Conservation (phyloP, 2,888 invertebrate genomes). For the Deroplatys truncata region DNA sequence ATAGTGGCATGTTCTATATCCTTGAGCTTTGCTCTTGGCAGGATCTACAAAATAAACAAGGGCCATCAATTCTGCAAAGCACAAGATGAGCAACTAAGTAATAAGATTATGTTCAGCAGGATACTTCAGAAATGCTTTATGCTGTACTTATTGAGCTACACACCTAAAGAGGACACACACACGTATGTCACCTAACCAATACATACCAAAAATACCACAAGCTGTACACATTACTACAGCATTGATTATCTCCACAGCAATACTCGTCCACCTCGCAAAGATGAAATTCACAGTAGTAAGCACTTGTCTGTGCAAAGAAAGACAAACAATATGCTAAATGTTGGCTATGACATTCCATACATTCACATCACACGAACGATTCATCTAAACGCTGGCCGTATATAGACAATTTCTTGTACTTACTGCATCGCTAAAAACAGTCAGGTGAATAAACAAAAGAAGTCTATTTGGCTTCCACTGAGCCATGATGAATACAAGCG, state of each 20-base stretch:
- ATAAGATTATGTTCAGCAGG: too few relatives aligned
- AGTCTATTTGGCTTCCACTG: neutral
- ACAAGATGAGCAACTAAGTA: too few relatives aligned
- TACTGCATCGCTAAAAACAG: slow-evolving; percentile 5
- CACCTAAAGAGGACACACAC: too few relatives aligned
- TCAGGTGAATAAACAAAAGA: slow-evolving; percentile 2
- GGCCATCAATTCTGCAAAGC: too few relatives aligned
- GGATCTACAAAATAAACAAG: too few relatives aligned
- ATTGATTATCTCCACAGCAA: slow-evolving; percentile 30
- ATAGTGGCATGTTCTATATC: too few relatives aligned
- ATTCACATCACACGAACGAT: neutral
- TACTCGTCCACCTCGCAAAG: slow-evolving; percentile 29
- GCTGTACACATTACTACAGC: slow-evolving; percentile 30
- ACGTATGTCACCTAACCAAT: neutral
- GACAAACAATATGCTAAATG: neutral
- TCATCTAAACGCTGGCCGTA: neutral
- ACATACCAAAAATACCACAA: slow-evolving; percentile 30
- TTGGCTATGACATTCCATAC: neutral
- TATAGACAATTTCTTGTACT: neutral
- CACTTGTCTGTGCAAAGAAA: slow-evolving; percentile 18
- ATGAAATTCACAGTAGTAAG: slow-evolving; percentile 30
- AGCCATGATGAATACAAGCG: neutral
- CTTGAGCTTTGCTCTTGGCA: too few relatives aligned
- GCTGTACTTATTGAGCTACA: too few relatives aligned
- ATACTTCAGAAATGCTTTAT: too few relatives aligned